These are phyloP conservation scores for Cosmia pyralina DNA, from an alignment of 2,888 invertebrate genomes.

Conservation along the genomic window DNA sequence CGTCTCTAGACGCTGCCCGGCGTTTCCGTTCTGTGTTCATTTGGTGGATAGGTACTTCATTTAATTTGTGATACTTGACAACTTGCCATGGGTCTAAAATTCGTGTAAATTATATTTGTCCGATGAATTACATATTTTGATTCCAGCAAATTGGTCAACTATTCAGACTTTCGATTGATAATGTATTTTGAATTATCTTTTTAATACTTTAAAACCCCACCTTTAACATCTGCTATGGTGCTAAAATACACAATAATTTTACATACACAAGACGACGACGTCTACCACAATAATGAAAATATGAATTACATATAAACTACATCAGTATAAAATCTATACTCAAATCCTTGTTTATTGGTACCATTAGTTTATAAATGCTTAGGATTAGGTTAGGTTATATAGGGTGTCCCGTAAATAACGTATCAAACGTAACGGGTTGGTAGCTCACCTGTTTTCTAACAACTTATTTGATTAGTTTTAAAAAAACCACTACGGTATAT, in stretches of 20 bases:
- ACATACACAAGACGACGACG: not conserved
- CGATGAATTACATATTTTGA: not conserved
- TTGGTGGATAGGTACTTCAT: not conserved
- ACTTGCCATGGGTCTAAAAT: not conserved
- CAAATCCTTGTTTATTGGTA: slow-evolving; percentile 49
- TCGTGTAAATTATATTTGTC: not conserved
- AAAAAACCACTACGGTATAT: too few species aligned
- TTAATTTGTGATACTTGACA: not conserved
- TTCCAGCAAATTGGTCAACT: not conserved
- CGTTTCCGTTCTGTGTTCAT: too few species aligned
- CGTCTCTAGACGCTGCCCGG: too few species aligned
- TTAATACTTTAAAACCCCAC: not conserved
- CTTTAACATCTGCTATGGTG: not conserved
- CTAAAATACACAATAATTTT: slow-evolving; percentile 4
- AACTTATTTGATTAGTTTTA: too few species aligned
- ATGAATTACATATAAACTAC: slow-evolving; percentile 21
- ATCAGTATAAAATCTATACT: slow-evolving; percentile 54
- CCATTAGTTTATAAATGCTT: slow-evolving; percentile 28
- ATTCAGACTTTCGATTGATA: not conserved
- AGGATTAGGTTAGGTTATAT: slow-evolving; percentile 3
- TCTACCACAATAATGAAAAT: slow-evolving; percentile 12
- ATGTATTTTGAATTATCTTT: not conserved
- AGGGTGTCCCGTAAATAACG: too few species aligned
- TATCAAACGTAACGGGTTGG: too few species aligned
- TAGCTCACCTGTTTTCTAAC: too few species aligned